Evolutionary conservation across 2,888 invertebrate genomes (phyloP), one percentile per base, ranked within the genome.

Genomic region (Aspidiotus destructor): DNA sequence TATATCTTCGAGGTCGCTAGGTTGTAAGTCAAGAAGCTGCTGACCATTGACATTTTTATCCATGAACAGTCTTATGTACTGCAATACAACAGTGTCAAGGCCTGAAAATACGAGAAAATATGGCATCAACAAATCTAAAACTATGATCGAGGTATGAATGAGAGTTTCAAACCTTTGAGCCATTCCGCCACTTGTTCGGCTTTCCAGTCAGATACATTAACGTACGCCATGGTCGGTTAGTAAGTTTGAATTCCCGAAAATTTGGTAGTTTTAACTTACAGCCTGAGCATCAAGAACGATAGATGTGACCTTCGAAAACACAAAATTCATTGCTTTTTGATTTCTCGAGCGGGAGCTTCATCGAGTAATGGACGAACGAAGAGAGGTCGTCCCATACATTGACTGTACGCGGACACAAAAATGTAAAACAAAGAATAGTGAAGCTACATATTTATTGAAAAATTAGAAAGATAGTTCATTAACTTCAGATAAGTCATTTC

Each of bases 121-220:
- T 53, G 0, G 13, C 61, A n/a, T 54, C 2, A n/a, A 54, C 15
- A 16, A 54, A 9, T 13, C 17, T 54, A 8, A 13, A 54, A n/a
- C 16, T 8, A 40, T 9, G 40, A 40, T 57, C 7, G 57, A 15
- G 16, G 2, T 40, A 13, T 11, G 10, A 40, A 60, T 15, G 28
- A 40, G 60, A 28, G 28, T 28, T 28, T 28, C 28, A 57, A 79
- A 91, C 92, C 92, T 85, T 88, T 86, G 73, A 92, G 79, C 92
- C 92, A 92, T 77, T 92, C 91, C 73, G 88, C 88, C 74, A 92
- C 92, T 83, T 92, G 90, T 76, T 91, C 89, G 69, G 89, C 87
- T 74, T 88, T 86, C 92, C 92, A 92, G 79, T 92, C 92, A 74
- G 86, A 88, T 74, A 92, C 89, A 79, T 87, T 88, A 74, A 88